phyloP scores from a whole-genome alignment of 2,888 invertebrate genomes.

The Agonopterix arenella region DNA sequence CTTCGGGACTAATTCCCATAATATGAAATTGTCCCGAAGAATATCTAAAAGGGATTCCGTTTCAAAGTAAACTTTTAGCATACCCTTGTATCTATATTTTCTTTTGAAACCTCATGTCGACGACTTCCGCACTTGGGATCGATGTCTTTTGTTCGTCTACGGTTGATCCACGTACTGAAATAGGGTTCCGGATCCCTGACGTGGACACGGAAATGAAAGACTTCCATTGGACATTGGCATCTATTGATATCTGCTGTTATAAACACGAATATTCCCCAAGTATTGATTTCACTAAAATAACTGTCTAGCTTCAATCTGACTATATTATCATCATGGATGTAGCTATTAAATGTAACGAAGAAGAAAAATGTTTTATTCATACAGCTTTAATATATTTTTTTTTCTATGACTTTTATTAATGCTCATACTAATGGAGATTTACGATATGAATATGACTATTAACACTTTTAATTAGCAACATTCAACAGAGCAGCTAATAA shows the following conservation, averaged over 20 bases:
- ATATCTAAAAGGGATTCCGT: no score
- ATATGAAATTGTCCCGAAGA: no score
- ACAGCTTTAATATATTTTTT: no score
- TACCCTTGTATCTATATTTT: neutral
- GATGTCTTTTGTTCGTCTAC: conserved; percentile 32
- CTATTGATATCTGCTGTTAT: conserved; percentile 34
- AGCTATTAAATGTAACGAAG: no score
- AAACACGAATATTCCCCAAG: conserved; percentile 20
- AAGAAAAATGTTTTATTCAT: no score
- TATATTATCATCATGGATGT: no score
- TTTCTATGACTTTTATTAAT: neutral
- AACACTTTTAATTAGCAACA: conserved; percentile 22
- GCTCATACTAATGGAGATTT: neutral
- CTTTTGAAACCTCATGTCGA: conserved; percentile 23
- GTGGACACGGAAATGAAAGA: conserved; percentile 61
- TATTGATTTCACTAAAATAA: conserved; percentile 3
- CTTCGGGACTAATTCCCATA: no score
- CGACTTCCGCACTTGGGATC: conserved; percentile 38
- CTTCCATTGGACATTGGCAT: conserved; percentile 47
- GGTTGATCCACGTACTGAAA: conserved; percentile 47
- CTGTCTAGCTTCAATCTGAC: no score
- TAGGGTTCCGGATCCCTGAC: conserved; percentile 48
- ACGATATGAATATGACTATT: conserved; percentile 14
- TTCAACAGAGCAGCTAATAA: conserved; percentile 16
- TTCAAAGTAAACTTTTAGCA: no score